A percentile compares a stretch with the other conserved stretches of the same genome.
These are phyloP conservation scores for Elmis aenea DNA, from an alignment of 2,888 invertebrate genomes.

Conservation along the genomic window DNA sequence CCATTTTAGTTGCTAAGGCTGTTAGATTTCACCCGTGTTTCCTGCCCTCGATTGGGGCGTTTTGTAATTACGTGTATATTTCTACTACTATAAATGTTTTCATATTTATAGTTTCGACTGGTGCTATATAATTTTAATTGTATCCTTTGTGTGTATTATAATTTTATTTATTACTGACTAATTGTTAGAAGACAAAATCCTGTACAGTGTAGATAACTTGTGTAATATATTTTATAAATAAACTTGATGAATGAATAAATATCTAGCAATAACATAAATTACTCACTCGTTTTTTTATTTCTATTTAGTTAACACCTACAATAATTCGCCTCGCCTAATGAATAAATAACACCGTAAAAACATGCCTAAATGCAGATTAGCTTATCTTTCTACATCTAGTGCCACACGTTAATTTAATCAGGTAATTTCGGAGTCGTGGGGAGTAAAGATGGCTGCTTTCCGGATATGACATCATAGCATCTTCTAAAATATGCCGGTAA, in stretches of 20 bases:
- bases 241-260: conserved; percentile 44
- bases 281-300: too few relatives aligned
- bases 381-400: conserved; percentile 25
- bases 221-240: conserved; percentile 51
- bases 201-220: conserved; percentile 51
- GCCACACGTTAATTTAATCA: conserved; percentile 24
- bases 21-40: conserved; percentile 26
- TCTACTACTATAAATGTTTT: conserved; percentile 28
- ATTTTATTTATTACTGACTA: conserved; percentile 32
- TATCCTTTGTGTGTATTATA: conserved; percentile 40
- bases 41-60: conserved; percentile 16
- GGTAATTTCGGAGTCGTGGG: conserved; percentile 16
- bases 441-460: conserved; percentile 17
- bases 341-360: too few relatives aligned
- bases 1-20: conserved; percentile 33
- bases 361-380: conserved; percentile 23
- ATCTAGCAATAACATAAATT: conserved; percentile 36
- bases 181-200: conserved; percentile 38
- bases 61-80: conserved; percentile 38
- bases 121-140: conserved; percentile 47
- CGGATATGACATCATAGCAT: conserved; percentile 19
- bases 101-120: conserved; percentile 46
- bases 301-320: too few relatives aligned
- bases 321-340: too few relatives aligned
- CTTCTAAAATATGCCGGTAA: too few relatives aligned